These are phyloP conservation scores for Daboia siamensis DNA, from an alignment of 2,113 vertebrate genomes.

Conservation along the genomic window DNA sequence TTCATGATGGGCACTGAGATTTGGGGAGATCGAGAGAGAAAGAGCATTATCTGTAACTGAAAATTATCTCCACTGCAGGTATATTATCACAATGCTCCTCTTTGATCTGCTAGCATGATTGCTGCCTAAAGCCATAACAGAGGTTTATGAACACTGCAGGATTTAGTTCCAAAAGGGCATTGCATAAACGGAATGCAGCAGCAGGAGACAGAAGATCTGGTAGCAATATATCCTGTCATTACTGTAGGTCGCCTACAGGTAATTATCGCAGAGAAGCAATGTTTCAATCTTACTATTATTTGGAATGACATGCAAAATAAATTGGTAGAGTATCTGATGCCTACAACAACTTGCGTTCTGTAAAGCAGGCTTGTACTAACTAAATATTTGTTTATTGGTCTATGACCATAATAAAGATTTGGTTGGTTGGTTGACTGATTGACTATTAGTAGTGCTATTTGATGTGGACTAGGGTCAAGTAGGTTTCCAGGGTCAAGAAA, in stretches of 20 bases:
- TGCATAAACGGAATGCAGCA: neutral
- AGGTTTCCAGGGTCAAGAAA: neutral
- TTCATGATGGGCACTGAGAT: neutral
- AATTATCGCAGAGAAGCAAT: neutral
- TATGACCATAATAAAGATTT: no score
- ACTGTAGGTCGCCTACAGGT: neutral
- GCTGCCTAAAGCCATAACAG: constrained; percentile 28
- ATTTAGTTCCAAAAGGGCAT: constrained; percentile 1
- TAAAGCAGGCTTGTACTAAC: neutral
- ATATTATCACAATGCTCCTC: constrained; percentile 19
- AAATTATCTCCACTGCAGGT: constrained; percentile 21
- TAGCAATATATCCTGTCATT: neutral
- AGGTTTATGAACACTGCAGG: constrained; percentile 18
- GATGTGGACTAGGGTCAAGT: no score
- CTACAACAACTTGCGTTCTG: neutral
- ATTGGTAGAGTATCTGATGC: neutral
- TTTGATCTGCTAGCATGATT: constrained; percentile 22
- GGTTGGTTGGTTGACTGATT: neutral
- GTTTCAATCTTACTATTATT: neutral
- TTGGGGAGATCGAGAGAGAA: neutral
- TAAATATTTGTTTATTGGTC: neutral
- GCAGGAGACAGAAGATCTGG: neutral
- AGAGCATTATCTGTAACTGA: constrained; percentile 10
- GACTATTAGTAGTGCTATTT: neutral
- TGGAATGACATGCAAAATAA: neutral